A percentile compares a stretch with the other conserved stretches of the same genome.
These are phyloP conservation scores for Carassius carassius DNA, from an alignment of 2,113 vertebrate species.

Conservation along the genomic window DNA sequence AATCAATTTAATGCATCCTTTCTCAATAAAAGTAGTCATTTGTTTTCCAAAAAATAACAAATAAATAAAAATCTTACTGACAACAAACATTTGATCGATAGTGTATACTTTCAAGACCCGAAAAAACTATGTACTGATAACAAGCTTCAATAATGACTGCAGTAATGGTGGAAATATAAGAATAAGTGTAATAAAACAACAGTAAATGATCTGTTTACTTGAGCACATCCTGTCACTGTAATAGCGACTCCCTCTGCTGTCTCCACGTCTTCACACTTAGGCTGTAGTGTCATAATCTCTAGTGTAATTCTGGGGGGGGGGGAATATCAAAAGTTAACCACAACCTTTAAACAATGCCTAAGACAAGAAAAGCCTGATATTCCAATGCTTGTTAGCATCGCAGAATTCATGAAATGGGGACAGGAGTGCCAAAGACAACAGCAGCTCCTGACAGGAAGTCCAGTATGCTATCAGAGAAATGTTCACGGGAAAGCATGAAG, in stretches of 20 bases:
- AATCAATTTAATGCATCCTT: not conserved
- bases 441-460: not conserved
- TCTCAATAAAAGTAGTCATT: not conserved
- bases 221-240: slow-evolving; percentile 97
- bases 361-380: slow-evolving; percentile 2
- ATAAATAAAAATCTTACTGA: no score
- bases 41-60: not conserved
- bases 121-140: not conserved
- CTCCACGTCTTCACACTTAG: slow-evolving; percentile 97
- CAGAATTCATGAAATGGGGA: not conserved
- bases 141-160: not conserved
- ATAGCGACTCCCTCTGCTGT: slow-evolving; percentile 97
- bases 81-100: not conserved
- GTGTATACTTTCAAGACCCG: not conserved
- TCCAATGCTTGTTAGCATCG: not conserved
- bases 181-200: not conserved
- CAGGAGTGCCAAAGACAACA: not conserved
- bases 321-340: slow-evolving; percentile 6
- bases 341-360: not conserved
- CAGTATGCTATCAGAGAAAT: not conserved
- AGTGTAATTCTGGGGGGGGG: slow-evolving; percentile 84
- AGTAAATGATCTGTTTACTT: slow-evolving; percentile 79
- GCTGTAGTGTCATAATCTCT: slow-evolving; percentile 98
- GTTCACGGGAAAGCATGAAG: no score
- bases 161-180: not conserved